Evolutionary conservation across 2,888 invertebrate species (phyloP), one percentile per base, ranked within the genome.

Genomic region (Epinotia bilunana): DNA sequence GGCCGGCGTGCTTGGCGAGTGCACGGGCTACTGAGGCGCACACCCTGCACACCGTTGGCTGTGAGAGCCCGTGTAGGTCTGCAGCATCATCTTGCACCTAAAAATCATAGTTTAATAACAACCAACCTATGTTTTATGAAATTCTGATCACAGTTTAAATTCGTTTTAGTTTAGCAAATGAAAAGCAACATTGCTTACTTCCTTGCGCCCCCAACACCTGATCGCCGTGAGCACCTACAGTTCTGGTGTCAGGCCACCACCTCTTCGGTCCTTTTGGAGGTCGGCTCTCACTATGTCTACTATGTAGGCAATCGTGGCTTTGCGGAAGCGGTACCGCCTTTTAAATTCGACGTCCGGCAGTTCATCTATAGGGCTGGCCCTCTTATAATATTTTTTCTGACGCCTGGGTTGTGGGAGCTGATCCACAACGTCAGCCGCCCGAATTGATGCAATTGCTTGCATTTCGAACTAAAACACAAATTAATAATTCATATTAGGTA

Each of bases 71-170:
- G n/a, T 68, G 58, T 6, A 58, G 43, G n/a, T 65, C 65, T 53
- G 53, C 65, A n/a, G 28, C 53, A 53, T 65, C 53, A 53, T 65
- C 65, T 65, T 67, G 67, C 5, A 57, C 39, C 67, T 67, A n/a
- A 57, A 18, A 57, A 18, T 18, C 18, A 43, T 57, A 18, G 57
- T 57, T 57, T 57, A 20, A 11, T 57, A 2, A 20, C 18, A 2
- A 43, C 12, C 43, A 12, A 43, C 43, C 3, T 43, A 20, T 57
- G 20, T 57, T 57, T 20, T 6, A 18, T 3, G 20, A 1, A 1
- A 11, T 57, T 57, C 11, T 57, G 7, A 9, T 20, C 11, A 55
- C n/a, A 55, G 55, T 33, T 33, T 6, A 33, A 33, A 33, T 33
- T 7, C 7, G 33, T 0, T 33, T 33, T 33, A 33, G 33, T 33